These are phyloP conservation scores for Phallusia fumigata DNA, from an alignment of 23 tunicate species.

Conservation along the genomic window DNA sequence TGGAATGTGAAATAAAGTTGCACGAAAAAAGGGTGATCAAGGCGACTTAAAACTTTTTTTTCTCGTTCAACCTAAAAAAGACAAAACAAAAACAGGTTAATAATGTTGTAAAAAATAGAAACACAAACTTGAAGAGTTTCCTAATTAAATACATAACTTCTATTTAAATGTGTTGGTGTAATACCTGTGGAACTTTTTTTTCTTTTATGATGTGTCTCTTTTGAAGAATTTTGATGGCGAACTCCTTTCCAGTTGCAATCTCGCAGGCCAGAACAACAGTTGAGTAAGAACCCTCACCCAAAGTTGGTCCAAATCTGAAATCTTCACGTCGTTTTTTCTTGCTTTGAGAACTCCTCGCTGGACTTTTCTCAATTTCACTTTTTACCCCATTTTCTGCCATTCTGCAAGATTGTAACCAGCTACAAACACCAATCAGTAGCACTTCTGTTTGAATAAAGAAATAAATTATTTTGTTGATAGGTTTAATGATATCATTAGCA, in stretches of 20 bases:
- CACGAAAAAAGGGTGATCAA: conserved; percentile 89
- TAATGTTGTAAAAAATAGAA: no score
- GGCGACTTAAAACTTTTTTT: conserved; percentile 66
- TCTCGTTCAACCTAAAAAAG: conserved; percentile 87
- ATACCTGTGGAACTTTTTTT: conserved; percentile 87
- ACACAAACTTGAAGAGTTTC: no score
- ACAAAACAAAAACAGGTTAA: no score
- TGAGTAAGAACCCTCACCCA: conserved; percentile 94
- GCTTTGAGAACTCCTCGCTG: conserved; percentile 11
- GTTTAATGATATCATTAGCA: no score
- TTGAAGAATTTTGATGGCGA: conserved; percentile 69
- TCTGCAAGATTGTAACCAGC: neutral
- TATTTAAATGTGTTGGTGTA: neutral
- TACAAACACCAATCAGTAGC: neutral
- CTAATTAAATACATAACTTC: neutral
- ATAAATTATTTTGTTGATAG: no score
- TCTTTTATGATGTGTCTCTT: conserved; percentile 86
- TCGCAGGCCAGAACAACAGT: conserved; percentile 78
- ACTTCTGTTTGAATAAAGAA: no score
- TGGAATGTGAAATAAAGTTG: conserved; percentile 84
- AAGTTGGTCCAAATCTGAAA: conserved; percentile 78
- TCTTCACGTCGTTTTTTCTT: conserved; percentile 59
- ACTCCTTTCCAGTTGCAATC: conserved; percentile 67
- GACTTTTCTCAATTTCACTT: neutral
- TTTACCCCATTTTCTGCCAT: conserved; percentile 30